A percentile compares a stretch with the other conserved stretches of the same genome.
phyloP scores from a whole-genome alignment of 2,113 vertebrate genomes.

The Prionailurus viverrinus region DNA sequence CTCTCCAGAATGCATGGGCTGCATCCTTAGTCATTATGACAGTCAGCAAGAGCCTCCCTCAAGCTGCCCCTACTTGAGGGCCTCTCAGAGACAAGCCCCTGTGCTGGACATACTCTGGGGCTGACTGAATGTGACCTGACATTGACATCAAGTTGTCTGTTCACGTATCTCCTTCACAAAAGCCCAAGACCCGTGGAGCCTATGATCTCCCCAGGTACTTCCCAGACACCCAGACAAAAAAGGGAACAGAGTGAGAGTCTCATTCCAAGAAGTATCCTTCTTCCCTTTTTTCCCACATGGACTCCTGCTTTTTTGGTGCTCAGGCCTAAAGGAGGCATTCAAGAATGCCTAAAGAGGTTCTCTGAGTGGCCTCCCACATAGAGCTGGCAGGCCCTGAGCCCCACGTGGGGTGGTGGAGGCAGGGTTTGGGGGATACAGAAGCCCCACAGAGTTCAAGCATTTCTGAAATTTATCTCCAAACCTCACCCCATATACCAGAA shows the following conservation, averaged over 20 bases:
- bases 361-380: background rate
- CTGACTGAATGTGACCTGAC: background rate
- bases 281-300: background rate
- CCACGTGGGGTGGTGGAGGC: background rate
- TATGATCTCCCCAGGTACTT: background rate
- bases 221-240: background rate
- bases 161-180: background rate
- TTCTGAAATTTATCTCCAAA: background rate
- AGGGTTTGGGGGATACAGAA: background rate
- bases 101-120: background rate
- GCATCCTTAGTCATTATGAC: background rate
- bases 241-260: background rate
- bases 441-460: background rate
- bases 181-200: background rate
- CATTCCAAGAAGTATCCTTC: background rate
- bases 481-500: background rate
- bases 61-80: background rate
- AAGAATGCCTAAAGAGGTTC: background rate
- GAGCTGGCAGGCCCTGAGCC: background rate
- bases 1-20: background rate
- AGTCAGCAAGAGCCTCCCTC: background rate
- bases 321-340: background rate
- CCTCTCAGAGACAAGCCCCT: background rate
- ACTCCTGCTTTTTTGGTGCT: background rate
- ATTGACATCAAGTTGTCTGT: background rate